These are phyloP conservation scores for Thripadectes ignobilis DNA, from an alignment of 2,797 vertebrate genomes.

Conservation along the genomic window DNA sequence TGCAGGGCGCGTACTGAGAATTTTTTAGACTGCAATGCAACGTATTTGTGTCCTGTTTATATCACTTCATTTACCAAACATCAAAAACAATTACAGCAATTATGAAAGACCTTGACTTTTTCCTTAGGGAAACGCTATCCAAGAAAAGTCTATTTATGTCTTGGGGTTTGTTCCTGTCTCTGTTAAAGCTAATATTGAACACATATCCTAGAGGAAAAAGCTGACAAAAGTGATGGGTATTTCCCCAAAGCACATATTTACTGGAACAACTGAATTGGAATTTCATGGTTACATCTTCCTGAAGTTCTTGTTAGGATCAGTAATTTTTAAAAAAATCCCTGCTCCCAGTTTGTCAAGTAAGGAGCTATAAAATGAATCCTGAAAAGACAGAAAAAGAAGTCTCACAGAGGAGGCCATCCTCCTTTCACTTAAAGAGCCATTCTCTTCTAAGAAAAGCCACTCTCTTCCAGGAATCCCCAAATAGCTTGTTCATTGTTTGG, in stretches of 20 bases:
- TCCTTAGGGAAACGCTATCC: constrained; percentile 20
- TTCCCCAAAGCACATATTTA: not conserved
- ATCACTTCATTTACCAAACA: constrained; percentile 35
- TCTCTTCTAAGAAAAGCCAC: not conserved
- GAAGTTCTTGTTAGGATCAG: not conserved
- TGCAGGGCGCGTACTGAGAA: not conserved
- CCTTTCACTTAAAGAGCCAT: not conserved
- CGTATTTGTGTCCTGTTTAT: constrained; percentile 40
- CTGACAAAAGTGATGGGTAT: constrained; percentile 1
- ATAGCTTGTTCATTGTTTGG: not conserved
- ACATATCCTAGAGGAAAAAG: constrained; percentile 10
- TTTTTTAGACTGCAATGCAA: constrained; percentile 16
- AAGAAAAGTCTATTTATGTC: not conserved
- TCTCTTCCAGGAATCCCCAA: not conserved
- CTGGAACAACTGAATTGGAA: constrained; percentile 7
- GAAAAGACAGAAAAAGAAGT: not conserved
- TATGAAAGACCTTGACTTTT: constrained; percentile 54
- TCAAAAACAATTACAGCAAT: constrained; percentile 69
- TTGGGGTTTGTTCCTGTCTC: not conserved
- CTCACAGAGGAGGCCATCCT: not conserved
- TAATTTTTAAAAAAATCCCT: not conserved
- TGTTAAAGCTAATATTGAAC: constrained; percentile 42
- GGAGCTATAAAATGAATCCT: not conserved
- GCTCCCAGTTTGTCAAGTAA: not conserved
- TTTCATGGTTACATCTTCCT: not conserved